Evolutionary conservation across 2,888 invertebrate species (phyloP).

Genomic region (Carabus problematicus): DNA sequence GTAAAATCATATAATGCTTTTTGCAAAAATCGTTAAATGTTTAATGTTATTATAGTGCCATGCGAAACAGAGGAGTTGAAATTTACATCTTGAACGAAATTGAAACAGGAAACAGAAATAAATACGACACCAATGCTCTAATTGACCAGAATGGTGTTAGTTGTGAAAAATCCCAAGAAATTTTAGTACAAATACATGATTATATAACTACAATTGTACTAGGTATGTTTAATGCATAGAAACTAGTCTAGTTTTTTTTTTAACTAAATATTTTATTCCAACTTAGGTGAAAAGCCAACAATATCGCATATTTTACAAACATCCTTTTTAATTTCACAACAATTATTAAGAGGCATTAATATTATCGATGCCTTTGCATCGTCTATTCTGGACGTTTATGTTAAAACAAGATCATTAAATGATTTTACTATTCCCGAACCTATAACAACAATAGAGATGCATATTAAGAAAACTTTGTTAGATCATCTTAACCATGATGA

Average conservation of each 20-base stretch:
- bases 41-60: constrained; percentile 71
- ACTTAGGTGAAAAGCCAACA: constrained; percentile 68
- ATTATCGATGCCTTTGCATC: constrained; percentile 64
- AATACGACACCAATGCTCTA: constrained; percentile 63
- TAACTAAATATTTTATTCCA: constrained; percentile 1
- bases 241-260: too few relatives aligned
- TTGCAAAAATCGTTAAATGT: constrained; percentile 17
- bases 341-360: constrained; percentile 67
- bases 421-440: constrained; percentile 58
- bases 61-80: constrained; percentile 98
- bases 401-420: constrained; percentile 51
- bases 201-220: constrained; percentile 57
- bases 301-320: constrained; percentile 71
- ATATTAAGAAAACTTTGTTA: constrained; percentile 56
- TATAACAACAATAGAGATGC: constrained; percentile 62
- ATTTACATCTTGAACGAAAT: constrained; percentile 67
- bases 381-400: constrained; percentile 72
- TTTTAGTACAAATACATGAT: constrained; percentile 62
- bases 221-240: constrained; percentile 53
- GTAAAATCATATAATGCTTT: not conserved
- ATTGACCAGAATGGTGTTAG: constrained; percentile 62
- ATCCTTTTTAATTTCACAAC: constrained; percentile 70
- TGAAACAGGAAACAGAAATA: constrained; percentile 49
- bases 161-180: constrained; percentile 56
- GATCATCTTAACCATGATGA: constrained; percentile 57